phyloP scores from a whole-genome alignment of 2,113 vertebrate species.

The Cryptotis parvus region DNA sequence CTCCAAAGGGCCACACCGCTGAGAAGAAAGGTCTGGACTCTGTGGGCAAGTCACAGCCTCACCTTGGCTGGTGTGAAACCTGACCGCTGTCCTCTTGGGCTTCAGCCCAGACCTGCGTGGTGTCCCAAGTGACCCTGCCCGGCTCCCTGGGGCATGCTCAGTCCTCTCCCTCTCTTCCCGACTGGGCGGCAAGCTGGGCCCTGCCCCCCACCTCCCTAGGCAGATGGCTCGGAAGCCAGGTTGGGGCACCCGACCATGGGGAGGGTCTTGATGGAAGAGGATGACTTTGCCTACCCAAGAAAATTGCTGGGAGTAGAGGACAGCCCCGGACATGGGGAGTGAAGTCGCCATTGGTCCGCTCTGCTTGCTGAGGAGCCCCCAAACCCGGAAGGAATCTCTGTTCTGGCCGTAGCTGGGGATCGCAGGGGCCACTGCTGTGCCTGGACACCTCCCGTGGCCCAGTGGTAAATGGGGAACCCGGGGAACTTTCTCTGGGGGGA shows the following conservation, averaged over 20 bases:
- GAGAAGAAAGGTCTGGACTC: background rate
- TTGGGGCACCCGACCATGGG: background rate
- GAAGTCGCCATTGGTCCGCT: background rate
- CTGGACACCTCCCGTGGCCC: background rate
- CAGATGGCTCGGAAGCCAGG: background rate
- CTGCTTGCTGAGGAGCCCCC: background rate
- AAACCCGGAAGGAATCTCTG: background rate
- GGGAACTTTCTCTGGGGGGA: background rate
- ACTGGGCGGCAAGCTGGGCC: background rate
- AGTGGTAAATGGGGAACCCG: background rate
- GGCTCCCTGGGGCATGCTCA: accelerated
- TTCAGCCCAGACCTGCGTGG: background rate
- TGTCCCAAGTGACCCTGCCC: background rate
- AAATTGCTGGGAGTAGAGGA: background rate
- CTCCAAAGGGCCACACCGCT: background rate
- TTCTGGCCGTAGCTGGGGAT: background rate
- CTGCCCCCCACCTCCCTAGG: background rate
- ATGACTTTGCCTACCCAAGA: background rate
- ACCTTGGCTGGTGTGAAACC: background rate
- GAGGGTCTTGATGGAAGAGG: background rate
- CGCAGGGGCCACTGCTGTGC: background rate
- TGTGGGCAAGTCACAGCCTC: background rate
- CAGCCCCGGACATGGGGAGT: background rate
- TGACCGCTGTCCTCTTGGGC: background rate
- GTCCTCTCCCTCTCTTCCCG: background rate